Base-by-base conservation (phyloP, 2,113 vertebrate species). In the Mus spicilegus region DNA sequence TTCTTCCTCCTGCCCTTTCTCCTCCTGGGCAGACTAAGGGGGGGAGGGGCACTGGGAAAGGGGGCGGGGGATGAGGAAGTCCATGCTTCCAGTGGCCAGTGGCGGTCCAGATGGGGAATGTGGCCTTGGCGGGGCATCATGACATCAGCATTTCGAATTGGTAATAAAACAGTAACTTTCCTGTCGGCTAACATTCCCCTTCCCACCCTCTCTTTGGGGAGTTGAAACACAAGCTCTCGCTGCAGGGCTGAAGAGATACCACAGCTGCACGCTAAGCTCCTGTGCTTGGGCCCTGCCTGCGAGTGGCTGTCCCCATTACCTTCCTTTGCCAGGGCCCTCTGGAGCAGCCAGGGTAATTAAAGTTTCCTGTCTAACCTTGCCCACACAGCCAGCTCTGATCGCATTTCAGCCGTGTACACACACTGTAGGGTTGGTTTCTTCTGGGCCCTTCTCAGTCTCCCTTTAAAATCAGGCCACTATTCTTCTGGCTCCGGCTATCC, bases 401-500 rank as follows among this genome's bases (percentile, higher is more conserved):
- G 0, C 3, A 0, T 96, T 94, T 90, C 97, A 78, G 81, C 20
- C 67, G 16, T 9, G 6, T 58, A 51, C 78, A 89, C 91, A 39
- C 56, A 24, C 33, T 3, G 78, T 1, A 75, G 95, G 80, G 94
- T 96, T 94, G 30, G 90, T 85, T 96, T 93, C 96, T 90, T 46
- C 24, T n/a, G 61, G 58, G 82, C 84, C 89, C 58, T 39, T 69
- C 91, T 94, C 86, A 13, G 46, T 76, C 92, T 93, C 2, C 26
- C 33, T 13, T 96, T n/a, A 93, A 97, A 98, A 97, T 96, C 96
- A 97, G 97, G 96, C 95, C 95, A 96, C 87, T 51, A 16, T 75
- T 80, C 90, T 95, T 77, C 58, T 3, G 65, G 93, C 92, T 3
- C 9, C 1, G 19, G 88, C 94, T 95, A 91, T 95, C 90, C 85